A percentile compares a stretch with the other conserved stretches of the same genome.
These are phyloP conservation scores for Heptranchias perlo DNA, from an alignment of 2,113 vertebrate species.

Conservation along the genomic window DNA sequence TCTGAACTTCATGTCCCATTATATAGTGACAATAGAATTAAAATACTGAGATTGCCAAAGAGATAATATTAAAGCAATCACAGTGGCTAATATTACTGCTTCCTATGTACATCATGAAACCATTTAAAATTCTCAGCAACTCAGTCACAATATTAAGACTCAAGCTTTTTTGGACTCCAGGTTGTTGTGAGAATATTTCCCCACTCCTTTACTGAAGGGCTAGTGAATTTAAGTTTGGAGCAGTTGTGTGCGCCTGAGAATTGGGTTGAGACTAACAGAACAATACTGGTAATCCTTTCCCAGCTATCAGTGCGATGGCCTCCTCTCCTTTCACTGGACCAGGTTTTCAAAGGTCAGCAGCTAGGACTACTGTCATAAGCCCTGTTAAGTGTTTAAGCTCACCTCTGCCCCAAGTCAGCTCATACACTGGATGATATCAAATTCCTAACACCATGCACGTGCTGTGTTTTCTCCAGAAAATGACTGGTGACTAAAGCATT, in stretches of 20 bases:
- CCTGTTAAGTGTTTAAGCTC: slow-evolving; percentile 31
- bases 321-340: neutral
- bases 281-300: neutral
- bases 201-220: neutral
- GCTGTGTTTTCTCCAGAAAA: neutral
- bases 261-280: neutral
- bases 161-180: neutral
- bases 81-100: neutral
- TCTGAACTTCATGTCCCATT: neutral
- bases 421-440: neutral
- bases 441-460: neutral
- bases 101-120: neutral
- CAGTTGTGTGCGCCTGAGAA: neutral
- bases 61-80: neutral
- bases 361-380: neutral
- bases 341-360: neutral
- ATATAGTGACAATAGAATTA: neutral
- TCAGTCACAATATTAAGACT: neutral
- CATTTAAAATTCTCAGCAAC: neutral
- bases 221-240: neutral
- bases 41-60: neutral
- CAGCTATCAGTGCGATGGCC: neutral
- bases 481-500: neutral
- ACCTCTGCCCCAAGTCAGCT: neutral
- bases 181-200: neutral